These are phyloP conservation scores for Periophthalmodon schlosseri DNA, from an alignment of 2,113 vertebrate species.

Conservation along the genomic window DNA sequence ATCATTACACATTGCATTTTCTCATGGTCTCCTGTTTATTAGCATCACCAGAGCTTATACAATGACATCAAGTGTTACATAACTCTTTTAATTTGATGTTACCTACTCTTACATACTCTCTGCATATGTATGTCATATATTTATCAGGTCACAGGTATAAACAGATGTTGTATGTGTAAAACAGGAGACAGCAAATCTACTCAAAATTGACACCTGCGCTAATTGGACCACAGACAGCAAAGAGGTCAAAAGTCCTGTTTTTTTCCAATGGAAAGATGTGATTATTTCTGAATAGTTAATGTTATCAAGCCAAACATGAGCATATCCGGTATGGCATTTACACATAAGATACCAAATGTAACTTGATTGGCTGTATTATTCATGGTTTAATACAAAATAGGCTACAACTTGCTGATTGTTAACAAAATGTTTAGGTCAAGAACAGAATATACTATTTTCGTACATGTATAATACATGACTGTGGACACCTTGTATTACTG, in stretches of 20 bases:
- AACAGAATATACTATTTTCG: too few relatives aligned
- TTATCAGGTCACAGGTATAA: neutral
- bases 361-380: neutral
- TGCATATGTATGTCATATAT: neutral
- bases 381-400: too few relatives aligned
- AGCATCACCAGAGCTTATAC: neutral
- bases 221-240: constrained; percentile 8
- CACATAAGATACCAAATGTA: too few relatives aligned
- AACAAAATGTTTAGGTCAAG: neutral
- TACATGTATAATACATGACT: too few relatives aligned
- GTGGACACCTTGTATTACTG: neutral
- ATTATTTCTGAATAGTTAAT: neutral
- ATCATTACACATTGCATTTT: too few relatives aligned
- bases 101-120: neutral
- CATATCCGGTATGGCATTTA: too few relatives aligned
- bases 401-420: neutral
- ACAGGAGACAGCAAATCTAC: constrained; percentile 10
- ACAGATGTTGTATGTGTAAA: neutral
- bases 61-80: too few relatives aligned
- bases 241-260: constrained; percentile 13
- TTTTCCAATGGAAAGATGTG: neutral
- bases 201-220: neutral
- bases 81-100: neutral
- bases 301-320: too few relatives aligned
- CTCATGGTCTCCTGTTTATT: neutral